These are phyloP conservation scores for Scolopax mira DNA, from an alignment of 2,113 vertebrate species.

Conservation along the genomic window DNA sequence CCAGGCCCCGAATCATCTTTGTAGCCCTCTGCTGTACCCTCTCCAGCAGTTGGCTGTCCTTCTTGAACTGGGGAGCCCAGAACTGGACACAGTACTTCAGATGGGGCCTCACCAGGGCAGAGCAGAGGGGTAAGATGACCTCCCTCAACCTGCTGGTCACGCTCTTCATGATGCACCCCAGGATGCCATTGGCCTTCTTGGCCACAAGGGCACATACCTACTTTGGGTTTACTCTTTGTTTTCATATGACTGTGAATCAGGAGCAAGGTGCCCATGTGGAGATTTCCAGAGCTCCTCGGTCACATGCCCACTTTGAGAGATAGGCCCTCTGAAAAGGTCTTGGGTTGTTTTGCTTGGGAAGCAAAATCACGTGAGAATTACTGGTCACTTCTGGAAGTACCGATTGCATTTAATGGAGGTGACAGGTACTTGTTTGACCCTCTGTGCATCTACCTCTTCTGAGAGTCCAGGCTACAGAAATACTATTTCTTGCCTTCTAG, in stretches of 20 bases:
- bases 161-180: too few species aligned
- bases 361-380: background rate
- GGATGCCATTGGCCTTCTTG: too few species aligned
- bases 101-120: too few species aligned
- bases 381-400: background rate
- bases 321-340: background rate
- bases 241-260: background rate
- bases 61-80: too few species aligned
- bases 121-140: too few species aligned
- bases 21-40: too few species aligned
- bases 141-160: too few species aligned
- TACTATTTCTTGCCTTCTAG: background rate
- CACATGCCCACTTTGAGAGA: background rate
- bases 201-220: background rate
- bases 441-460: background rate
- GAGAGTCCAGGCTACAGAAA: background rate
- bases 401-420: accelerated
- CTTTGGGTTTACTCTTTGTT: background rate
- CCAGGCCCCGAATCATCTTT: too few species aligned
- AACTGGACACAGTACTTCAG: too few species aligned
- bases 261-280: background rate
- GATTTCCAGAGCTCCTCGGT: background rate
- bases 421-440: background rate
- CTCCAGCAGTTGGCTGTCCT: too few species aligned
- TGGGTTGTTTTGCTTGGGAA: background rate